Evolutionary conservation across 2,113 vertebrate genomes (phyloP).

Genomic region (Dolichallabes microphthalmus): DNA sequence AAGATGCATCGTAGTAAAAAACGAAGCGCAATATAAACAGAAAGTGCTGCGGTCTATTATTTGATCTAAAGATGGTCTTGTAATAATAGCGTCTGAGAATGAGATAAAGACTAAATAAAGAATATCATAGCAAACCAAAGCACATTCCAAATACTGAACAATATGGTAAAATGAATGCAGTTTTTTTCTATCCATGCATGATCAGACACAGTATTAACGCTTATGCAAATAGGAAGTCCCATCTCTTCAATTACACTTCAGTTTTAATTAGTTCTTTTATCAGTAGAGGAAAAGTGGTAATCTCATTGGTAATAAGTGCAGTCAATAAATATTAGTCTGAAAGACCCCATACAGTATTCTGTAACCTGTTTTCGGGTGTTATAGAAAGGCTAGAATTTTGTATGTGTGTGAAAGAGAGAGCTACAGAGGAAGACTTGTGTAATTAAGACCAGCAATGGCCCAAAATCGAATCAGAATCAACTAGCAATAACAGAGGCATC

Average conservation of each 20-base stretch:
- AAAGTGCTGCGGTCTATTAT: too few species aligned
- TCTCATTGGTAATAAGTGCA: not conserved
- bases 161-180: not conserved
- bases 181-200: not conserved
- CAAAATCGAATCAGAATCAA: constrained; percentile 1
- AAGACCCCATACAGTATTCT: not conserved
- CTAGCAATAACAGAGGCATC: constrained; percentile 8
- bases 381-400: not conserved
- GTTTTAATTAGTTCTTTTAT: not conserved
- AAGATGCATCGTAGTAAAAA: too few species aligned
- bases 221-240: not conserved
- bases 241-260: not conserved
- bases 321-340: not conserved
- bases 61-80: not conserved
- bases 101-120: not conserved
- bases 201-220: not conserved
- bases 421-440: not conserved
- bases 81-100: not conserved
- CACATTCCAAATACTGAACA: not conserved
- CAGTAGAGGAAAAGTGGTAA: not conserved
- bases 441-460: constrained; percentile 15
- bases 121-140: not conserved
- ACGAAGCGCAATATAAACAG: too few species aligned
- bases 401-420: not conserved
- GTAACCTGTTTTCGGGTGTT: not conserved